Base-by-base conservation (phyloP, 1,140 invertebrate genomes). In the Pteromalus puparum region DNA sequence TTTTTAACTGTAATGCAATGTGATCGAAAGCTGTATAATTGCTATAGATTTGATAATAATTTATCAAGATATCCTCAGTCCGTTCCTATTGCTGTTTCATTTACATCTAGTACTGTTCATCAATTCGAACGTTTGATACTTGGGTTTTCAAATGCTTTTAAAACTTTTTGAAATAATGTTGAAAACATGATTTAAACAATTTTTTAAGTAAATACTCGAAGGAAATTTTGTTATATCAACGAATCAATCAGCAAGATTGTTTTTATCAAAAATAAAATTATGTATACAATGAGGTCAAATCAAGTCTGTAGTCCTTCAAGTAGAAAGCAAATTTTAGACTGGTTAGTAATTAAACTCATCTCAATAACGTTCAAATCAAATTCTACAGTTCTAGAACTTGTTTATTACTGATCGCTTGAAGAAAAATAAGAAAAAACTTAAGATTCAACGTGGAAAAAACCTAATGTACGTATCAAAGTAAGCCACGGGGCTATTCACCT, bases 61-160 rank as follows among this genome's bases (percentile, higher is more conserved):
- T 12, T 15, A 67, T 85, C 34, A 81, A 85, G 48, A 81, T 70
- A 81, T 85, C 75, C 28, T 81, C 73, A 81, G 79, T 85, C 61
- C 73, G 46, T 85, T 77, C 68, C 72, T 84, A 81, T 84, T 79
- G 46, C 76, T 78, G n/a, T 42, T 78, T 21, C 26, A 38, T 34
- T 75, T n/a, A 30, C 26, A 24, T 34, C 21, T 48, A 80, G 21
- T 75, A 61, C 72, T 46, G 34, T 26, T 21, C 1, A 6, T 68
- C 12, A 34, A 84, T 79, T 79, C 13, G 75, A 72, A 83, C 65
- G 26, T 65, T 83, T 77, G 24, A 67, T 24, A 74, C 24, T 34
- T 81, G 34, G 28, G 12, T 15, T 53, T 81, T 30, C 21, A 34
- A 53, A n/a, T 3, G 24, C 21, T 68, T 26, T 68, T 26, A 68